Evolutionary conservation across 2,113 vertebrate species (phyloP), one percentile per base, ranked within the genome.

Genomic region (Corvus moneduloides): DNA sequence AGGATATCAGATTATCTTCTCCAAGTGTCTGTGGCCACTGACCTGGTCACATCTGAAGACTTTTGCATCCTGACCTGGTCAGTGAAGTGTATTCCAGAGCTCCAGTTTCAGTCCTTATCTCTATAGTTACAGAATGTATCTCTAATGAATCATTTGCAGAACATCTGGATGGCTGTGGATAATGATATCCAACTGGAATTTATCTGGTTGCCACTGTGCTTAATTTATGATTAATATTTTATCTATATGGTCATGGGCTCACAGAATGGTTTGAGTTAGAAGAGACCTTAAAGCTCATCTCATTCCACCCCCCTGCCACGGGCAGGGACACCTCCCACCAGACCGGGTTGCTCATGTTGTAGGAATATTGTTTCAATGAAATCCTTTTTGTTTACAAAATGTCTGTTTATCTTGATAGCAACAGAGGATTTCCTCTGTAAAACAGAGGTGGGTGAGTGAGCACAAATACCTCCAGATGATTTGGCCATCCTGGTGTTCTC

Each of bases 101-200:
- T 63, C 48, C 33, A 55, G 33, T 30, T 77, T 51, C 28, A 28
- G 51, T 86, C 48, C 44, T 77, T 59, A 48, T 69, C 67, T 39
- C 84, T 73, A 10, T 55, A 71, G 93, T 83, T 93, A 84, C 74
- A 28, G 52, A 75, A 48, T 58, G 66, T 74, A 77, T 78, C 68
- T 67, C 6, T 64, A 72, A 74, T n/a, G 59, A 89, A 67, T 46
- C 58, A 62, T 80, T 96, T 94, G 71, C 94, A 96, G 87, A 73
- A 91, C 92, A 94, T 96, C 94, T 96, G 94, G 54, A 73, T 72
- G 71, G 56, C 63, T 7, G 6, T 16, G 49, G 67, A 64, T 79
- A 84, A 67, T 13, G 21, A 74, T 22, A 44, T 48, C 66, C 68
- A 94, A 85, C 77, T 84, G 61, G 33, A 62, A 73, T 59, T 46